Evolutionary conservation across 2,113 vertebrate genomes (phyloP), one percentile per base, ranked within the genome.

Genomic region (Lagopus muta): DNA sequence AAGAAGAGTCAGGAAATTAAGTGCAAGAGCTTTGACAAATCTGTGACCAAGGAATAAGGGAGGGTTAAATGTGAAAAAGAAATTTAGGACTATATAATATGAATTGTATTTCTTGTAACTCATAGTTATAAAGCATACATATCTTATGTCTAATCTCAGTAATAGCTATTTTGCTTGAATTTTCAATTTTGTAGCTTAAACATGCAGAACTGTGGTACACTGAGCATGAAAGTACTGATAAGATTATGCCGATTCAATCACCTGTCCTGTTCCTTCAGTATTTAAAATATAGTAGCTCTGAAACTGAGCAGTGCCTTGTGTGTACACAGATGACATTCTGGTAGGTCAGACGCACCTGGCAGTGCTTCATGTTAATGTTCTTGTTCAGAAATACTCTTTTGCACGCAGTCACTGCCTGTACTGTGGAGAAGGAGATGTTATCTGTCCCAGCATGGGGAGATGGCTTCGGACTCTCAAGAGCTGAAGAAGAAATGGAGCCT

Each of bases 1-100:
- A 91, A n/a, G n/a, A 70, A 27, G 19, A 70, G 40, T 69, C 40
- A 10, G 40, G 20, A 66, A 89, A n/a, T 36, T 70, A 36, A 30
- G 15, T 32, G 27, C 12, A 20, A 73, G 19, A 25, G 10, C 25
- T 73, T 47, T 43, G 67, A 28, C 22, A 43, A 38, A 3, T 62
- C 43, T 72, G 22, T 34, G 45, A 70, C 25, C 28, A 54, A 88
- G 82, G 54, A 82, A 12, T 45, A 71, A 79, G 32, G 45, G 15
- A 61, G 17, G 19, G 8, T 40, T 81, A 57, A 22, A 34, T 72
- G 55, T 72, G 57, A 21, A 52, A 30, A 34, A 55, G 57, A 60
- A 42, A 25, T 65, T 27, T 9, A 52, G 14, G 8, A 5, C 0
- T 40, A 11, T 6, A 16, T 0, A 0, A 16, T 0, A 0, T 69